A percentile compares a stretch with the other conserved stretches of the same genome.
Evolutionary conservation across 2,888 invertebrate genomes (phyloP).

Genomic region (Chymomyza caudatula): DNA sequence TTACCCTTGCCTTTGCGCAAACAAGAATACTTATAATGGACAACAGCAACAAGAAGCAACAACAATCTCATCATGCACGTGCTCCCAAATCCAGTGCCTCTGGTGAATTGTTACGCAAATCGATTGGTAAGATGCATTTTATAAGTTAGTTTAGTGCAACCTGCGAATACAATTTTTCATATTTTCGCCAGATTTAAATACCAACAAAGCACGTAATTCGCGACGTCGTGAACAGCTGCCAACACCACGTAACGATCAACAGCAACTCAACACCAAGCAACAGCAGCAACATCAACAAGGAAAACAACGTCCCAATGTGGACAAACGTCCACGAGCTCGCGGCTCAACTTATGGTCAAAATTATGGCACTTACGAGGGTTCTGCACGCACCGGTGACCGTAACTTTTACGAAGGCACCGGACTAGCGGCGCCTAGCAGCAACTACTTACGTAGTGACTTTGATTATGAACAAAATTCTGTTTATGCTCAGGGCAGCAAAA

Average conservation of each 20-base stretch:
- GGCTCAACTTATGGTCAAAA: slow-evolving; percentile 61
- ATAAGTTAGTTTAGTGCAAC: too few species aligned
- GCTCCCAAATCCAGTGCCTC: slow-evolving; percentile 84
- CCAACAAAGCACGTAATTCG: slow-evolving; percentile 68
- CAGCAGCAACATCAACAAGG: slow-evolving; percentile 68
- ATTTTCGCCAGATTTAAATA: slow-evolving; percentile 64
- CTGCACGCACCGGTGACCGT: slow-evolving; percentile 62
- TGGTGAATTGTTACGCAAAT: slow-evolving; percentile 82
- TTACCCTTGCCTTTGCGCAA: slow-evolving; percentile 28
- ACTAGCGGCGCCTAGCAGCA: slow-evolving; percentile 62
- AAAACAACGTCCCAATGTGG: slow-evolving; percentile 81
- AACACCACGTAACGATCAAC: slow-evolving; percentile 81
- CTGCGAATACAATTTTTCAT: neutral
- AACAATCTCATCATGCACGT: slow-evolving; percentile 82
- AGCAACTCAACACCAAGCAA: slow-evolving; percentile 81
- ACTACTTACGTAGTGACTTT: slow-evolving; percentile 57
- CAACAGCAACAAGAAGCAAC: slow-evolving; percentile 82
- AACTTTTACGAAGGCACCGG: slow-evolving; percentile 74
- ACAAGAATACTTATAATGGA: slow-evolving; percentile 78
- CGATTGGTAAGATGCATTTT: slow-evolving; percentile 76
- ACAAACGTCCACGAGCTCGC: slow-evolving; percentile 81
- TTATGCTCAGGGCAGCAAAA: slow-evolving; percentile 90
- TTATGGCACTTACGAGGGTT: slow-evolving; percentile 42
- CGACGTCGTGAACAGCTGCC: slow-evolving; percentile 77
- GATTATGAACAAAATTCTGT: slow-evolving; percentile 88